Evolutionary conservation across 2,797 vertebrate genomes (phyloP), one percentile per base, ranked within the genome.

Genomic region (Synaphobranchus kaupii): DNA sequence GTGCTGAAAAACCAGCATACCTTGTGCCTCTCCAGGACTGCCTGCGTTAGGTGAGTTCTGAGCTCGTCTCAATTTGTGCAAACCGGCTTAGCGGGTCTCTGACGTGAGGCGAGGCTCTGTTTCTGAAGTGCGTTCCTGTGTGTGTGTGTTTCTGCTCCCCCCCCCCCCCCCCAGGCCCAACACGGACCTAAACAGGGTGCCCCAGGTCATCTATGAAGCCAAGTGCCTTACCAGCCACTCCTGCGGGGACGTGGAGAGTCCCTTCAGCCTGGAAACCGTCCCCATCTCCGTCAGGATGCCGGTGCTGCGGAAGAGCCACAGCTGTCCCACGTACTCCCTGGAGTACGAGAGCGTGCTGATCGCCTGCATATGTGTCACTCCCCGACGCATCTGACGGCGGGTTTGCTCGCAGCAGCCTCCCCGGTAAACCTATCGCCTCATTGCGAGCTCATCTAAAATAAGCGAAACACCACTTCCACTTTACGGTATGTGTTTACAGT

Each of bases 291-390:
- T 96, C 73, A 92, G 91, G 82, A 94, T 96, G 91, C 96, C 96
- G 0, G 95, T 97, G 52, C 94, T 97, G 31, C 93, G 92, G 90
- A 95, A 94, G 84, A 95, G 94, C 91, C 91, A 92, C 12, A 88
- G 28, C 87, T 96, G 95, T 88, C 66, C 92, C 63, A 93, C 91
- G 85, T 95, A 94, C 91, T 94, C 95, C 1, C 87, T 96, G 86
- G 95, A 97, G 82, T 96, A 94, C 76, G 95, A 96, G 90, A 86
- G 94, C 34, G 92, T 96, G 84, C 96, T 92, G 47, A 92, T 97
- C 6, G 96, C 96, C 0, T 97, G 96, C 90, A 88, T 97, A 92
- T 97, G 96, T 89, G 96, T 95, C 1, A 91, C 92, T 12, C 90
- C 96, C 83, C 92, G 96, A 84, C 91, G 92, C 63, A 94, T 73